phyloP scores from a whole-genome alignment of 2,113 vertebrate species.

The Syngnathus scovelli region DNA sequence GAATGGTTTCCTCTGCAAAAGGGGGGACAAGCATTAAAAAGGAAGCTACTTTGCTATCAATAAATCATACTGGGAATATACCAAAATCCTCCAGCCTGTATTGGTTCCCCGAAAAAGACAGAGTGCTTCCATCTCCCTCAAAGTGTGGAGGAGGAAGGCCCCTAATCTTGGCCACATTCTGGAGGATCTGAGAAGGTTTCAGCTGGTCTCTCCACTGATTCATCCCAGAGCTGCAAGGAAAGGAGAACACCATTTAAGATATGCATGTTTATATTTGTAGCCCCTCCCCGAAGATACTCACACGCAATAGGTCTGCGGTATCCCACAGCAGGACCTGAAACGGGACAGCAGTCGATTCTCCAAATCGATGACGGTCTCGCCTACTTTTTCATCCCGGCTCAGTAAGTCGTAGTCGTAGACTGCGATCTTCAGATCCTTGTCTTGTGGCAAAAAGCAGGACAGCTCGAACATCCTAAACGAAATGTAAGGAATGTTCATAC shows the following conservation, averaged over 20 bases:
- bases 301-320: slow-evolving; percentile 89
- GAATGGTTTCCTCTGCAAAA: slow-evolving; percentile 79
- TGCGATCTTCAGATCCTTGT: slow-evolving; percentile 95
- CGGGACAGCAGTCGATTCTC: slow-evolving; percentile 93
- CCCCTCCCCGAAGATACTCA: slow-evolving; percentile 65
- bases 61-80: slow-evolving; percentile 36
- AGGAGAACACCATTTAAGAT: background rate
- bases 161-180: slow-evolving; percentile 81
- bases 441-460: slow-evolving; percentile 92
- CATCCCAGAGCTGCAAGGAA: slow-evolving; percentile 79
- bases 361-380: slow-evolving; percentile 91
- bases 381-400: slow-evolving; percentile 93
- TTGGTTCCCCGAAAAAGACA: slow-evolving; percentile 76
- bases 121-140: slow-evolving; percentile 77
- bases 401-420: slow-evolving; percentile 90
- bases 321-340: slow-evolving; percentile 85
- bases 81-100: slow-evolving; percentile 85
- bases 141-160: slow-evolving; percentile 73
- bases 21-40: background rate
- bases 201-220: slow-evolving; percentile 93
- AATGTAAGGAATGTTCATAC: background rate
- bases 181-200: slow-evolving; percentile 85
- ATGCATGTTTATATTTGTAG: background rate
- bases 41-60: background rate
- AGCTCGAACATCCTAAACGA: slow-evolving; percentile 87